Evolutionary conservation across 2,113 vertebrate species (phyloP), one percentile per base, ranked within the genome.

Genomic region (Junco hyemalis): DNA sequence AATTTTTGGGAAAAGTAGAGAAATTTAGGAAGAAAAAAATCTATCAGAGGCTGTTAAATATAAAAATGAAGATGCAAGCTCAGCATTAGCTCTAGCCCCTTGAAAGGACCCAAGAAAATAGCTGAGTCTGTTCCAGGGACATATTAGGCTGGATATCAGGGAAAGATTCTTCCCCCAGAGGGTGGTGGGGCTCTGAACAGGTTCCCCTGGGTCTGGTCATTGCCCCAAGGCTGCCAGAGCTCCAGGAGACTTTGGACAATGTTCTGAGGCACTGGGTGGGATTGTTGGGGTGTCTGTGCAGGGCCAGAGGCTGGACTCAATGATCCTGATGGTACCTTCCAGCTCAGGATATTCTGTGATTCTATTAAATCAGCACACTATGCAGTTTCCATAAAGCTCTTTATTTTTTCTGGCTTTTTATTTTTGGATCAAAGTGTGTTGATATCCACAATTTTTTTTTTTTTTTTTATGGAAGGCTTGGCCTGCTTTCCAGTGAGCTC

Each of bases 221-320:
- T 0, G n/a, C 23, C 8, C n/a, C 40, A 16, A 40, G 24, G n/a
- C 56, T 70, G 12, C 23, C 73, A 47, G 19, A 79, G 65, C 48
- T 79, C 40, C 56, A 16, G 47, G 11, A 71, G n/a, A 0, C 0
- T 70, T 63, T 63, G 65, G n/a, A 25, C 20, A 54, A 16, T 0
- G 0, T 1, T 23, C 33, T 16, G 26, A 69, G n/a, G 40, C 4
- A 8, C 7, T 6, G 24, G 8, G 11, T 6, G 40, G 24, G 29
- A 12, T 47, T 79, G 15, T 3, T 64, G 24, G 5, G 11, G 20
- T n/a, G 54, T 16, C 45, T 68, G 23, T 10, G 47, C 9, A 70
- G 73, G 38, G 40, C 8, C 40, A 56, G 65, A 16, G 2, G 10
- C 3, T 87, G 56, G 24, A 21, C 22, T 50, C 8, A 1, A 0